Conservation (phyloP, 2,888 invertebrate species). For the Sinodicranocentrus sp. region DNA sequence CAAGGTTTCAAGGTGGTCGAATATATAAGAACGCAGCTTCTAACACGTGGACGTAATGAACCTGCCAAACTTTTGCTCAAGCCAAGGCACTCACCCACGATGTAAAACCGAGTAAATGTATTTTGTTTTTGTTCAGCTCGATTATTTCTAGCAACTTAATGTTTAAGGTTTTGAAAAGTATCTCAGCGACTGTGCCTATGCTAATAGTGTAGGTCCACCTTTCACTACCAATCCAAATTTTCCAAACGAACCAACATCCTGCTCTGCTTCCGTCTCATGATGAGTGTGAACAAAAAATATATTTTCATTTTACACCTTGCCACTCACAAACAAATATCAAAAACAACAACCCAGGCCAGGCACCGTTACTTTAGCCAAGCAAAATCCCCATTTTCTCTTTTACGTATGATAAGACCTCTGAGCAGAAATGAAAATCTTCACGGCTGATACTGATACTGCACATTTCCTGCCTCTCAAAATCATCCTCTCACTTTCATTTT, state of each 20-base stretch:
- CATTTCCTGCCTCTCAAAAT: constrained; percentile 2
- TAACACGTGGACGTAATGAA: too few species aligned
- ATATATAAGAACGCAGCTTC: too few species aligned
- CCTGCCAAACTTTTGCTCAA: too few species aligned
- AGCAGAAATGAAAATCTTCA: not conserved
- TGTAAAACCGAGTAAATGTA: too few species aligned
- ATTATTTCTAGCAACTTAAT: too few species aligned
- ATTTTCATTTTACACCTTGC: not conserved
- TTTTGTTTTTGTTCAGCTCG: too few species aligned
- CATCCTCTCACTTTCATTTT: constrained; percentile 18
- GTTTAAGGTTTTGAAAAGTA: too few species aligned
- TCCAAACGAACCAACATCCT: constrained; percentile 17
- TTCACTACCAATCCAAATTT: constrained; percentile 18
- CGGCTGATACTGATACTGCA: not conserved
- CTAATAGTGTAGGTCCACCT: not conserved
- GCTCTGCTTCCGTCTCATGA: constrained; percentile 17
- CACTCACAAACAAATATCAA: not conserved
- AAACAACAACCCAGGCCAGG: too few species aligned
- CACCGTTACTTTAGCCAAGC: constrained; percentile 11
- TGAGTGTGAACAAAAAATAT: constrained; percentile 9
- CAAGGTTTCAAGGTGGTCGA: too few species aligned
- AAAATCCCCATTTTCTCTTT: not conserved
- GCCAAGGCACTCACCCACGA: too few species aligned
- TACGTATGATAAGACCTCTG: too few species aligned
- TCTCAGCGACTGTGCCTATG: too few species aligned